These are phyloP conservation scores for Sus scrofa DNA, from an alignment of 2,113 vertebrate species.

Conservation along the genomic window DNA sequence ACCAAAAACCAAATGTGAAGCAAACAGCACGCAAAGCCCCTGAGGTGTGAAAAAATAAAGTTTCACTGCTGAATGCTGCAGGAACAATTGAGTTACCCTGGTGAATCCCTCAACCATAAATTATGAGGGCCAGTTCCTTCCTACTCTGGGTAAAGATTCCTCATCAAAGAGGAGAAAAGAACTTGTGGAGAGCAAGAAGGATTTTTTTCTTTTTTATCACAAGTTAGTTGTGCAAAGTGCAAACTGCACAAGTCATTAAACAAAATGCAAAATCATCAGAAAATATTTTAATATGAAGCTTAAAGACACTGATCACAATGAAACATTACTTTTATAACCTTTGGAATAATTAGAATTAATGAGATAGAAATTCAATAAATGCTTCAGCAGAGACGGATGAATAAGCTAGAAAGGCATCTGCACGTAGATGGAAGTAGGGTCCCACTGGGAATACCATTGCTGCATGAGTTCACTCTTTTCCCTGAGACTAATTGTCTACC, in stretches of 20 bases:
- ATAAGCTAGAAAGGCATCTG: background rate
- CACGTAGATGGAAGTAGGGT: background rate
- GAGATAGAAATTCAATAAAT: background rate
- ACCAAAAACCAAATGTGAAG: background rate
- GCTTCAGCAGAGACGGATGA: background rate
- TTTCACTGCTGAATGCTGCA: background rate
- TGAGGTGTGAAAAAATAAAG: conserved; percentile 29
- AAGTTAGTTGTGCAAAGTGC: background rate
- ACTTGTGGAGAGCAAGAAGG: background rate
- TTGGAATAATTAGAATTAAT: background rate
- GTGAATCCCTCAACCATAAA: background rate
- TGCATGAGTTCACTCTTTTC: background rate
- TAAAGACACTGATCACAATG: background rate
- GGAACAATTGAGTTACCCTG: background rate
- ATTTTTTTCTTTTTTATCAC: background rate
- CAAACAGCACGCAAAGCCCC: background rate
- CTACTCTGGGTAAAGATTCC: background rate
- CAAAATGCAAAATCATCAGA: background rate
- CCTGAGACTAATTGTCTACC: background rate
- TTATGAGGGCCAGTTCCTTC: background rate
- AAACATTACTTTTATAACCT: background rate
- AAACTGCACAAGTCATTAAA: background rate
- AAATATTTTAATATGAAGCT: background rate
- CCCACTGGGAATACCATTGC: background rate
- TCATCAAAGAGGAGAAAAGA: background rate